Evolutionary conservation across 2,888 invertebrate species (phyloP).

Genomic region (Saturnia pavonia): DNA sequence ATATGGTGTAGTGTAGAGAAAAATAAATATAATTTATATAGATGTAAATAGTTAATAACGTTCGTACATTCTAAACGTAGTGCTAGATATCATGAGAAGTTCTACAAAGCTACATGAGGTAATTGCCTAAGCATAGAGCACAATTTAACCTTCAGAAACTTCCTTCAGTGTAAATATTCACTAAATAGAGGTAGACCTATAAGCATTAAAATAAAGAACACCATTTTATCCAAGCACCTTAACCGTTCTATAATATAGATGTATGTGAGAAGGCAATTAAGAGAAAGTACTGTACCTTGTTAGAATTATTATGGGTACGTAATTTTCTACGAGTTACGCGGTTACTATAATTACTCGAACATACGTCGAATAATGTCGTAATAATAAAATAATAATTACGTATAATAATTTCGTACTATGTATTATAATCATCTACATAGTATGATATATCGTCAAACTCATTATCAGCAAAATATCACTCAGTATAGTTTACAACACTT

Average conservation of each 20-base stretch:
- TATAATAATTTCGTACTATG: too few relatives aligned
- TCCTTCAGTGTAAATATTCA: neutral
- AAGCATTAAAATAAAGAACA: slow-evolving; percentile 41
- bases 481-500: too few relatives aligned
- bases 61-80: neutral
- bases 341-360: slow-evolving; percentile 39
- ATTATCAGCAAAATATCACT: too few relatives aligned
- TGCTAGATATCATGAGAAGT: neutral
- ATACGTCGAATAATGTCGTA: slow-evolving; percentile 3
- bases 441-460: too few relatives aligned
- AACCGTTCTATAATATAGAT: slow-evolving; percentile 49
- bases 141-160: neutral
- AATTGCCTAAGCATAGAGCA: neutral
- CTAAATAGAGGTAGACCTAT: slow-evolving; percentile 9
- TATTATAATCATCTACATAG: too few relatives aligned
- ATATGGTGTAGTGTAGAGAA: too few relatives aligned
- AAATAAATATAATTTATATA: too few relatives aligned
- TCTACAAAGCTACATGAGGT: neutral
- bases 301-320: slow-evolving; percentile 62
- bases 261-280: slow-evolving; percentile 62
- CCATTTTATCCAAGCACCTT: slow-evolving; percentile 50
- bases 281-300: slow-evolving; percentile 61
- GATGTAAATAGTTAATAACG: too few relatives aligned
- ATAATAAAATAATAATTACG: neutral
- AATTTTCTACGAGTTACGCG: slow-evolving; percentile 48